A percentile compares a stretch with the other conserved stretches of the same genome.
These are phyloP conservation scores for Hyaena hyaena DNA, from an alignment of 2,113 vertebrate species.

Conservation along the genomic window DNA sequence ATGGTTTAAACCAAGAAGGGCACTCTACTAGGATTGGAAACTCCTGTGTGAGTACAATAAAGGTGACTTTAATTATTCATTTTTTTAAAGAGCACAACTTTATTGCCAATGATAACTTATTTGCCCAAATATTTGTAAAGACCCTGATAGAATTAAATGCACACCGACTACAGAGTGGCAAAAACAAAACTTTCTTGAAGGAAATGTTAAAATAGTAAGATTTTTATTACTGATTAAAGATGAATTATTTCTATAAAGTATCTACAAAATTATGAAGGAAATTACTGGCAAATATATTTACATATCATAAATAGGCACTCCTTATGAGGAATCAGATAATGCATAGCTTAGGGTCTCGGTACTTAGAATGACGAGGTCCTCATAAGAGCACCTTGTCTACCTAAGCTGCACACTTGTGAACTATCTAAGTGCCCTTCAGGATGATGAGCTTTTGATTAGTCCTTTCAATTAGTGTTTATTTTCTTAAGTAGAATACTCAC, in stretches of 20 bases:
- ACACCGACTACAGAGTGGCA: neutral
- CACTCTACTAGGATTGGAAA: neutral
- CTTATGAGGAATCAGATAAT: neutral
- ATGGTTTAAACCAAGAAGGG: neutral
- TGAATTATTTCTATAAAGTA: slow-evolving; percentile 39
- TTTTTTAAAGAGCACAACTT: slow-evolving; percentile 41
- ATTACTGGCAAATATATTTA: slow-evolving; percentile 12
- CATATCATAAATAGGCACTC: neutral
- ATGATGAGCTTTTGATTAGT: slow-evolving; percentile 79
- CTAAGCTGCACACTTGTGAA: slow-evolving; percentile 66
- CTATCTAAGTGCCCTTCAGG: slow-evolving; percentile 73
- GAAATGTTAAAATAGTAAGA: neutral
- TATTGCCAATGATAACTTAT: slow-evolving; percentile 42
- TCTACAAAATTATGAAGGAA: slow-evolving; percentile 49
- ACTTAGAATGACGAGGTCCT: slow-evolving; percentile 34
- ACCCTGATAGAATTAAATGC: slow-evolving; percentile 38
- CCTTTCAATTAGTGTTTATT: slow-evolving; percentile 81
- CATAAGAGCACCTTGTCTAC: slow-evolving; percentile 59
- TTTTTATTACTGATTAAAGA: neutral
- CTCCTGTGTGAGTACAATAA: neutral
- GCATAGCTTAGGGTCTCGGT: neutral
- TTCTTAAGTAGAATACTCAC: slow-evolving; percentile 76
- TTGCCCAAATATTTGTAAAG: slow-evolving; percentile 46
- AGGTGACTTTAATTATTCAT: neutral
- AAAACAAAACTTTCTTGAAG: slow-evolving; percentile 35